These are phyloP conservation scores for Meteorus cinctellus DNA, from an alignment of 2,888 invertebrate genomes.

Conservation along the genomic window DNA sequence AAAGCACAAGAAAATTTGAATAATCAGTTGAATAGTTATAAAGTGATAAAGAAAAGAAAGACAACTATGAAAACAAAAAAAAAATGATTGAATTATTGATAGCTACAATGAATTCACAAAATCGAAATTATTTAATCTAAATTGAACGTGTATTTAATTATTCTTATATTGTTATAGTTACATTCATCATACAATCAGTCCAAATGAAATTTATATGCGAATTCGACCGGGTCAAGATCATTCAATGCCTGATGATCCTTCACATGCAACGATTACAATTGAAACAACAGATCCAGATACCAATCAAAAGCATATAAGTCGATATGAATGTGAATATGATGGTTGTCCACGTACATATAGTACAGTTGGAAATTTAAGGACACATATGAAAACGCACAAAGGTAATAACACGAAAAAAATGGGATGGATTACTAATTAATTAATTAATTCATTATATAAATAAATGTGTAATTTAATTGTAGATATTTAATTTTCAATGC, in stretches of 20 bases:
- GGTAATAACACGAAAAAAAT: slow-evolving; percentile 77
- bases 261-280: slow-evolving; percentile 81
- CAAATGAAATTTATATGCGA: slow-evolving; percentile 82
- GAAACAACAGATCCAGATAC: slow-evolving; percentile 78
- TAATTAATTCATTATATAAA: not conserved
- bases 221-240: slow-evolving; percentile 80
- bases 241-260: slow-evolving; percentile 80
- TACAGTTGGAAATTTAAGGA: slow-evolving; percentile 93
- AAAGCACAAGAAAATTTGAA: no score
- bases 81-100: no score
- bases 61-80: no score
- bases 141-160: slow-evolving; percentile 10
- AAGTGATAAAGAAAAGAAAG: no score
- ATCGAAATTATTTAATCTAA: no score
- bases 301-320: slow-evolving; percentile 77
- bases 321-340: slow-evolving; percentile 91
- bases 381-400: slow-evolving; percentile 96
- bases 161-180: slow-evolving; percentile 74
- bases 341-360: slow-evolving; percentile 93
- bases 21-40: no score
- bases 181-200: slow-evolving; percentile 80
- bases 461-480: not conserved
- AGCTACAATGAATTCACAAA: no score
- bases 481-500: not conserved
- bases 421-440: not conserved